Percentiles rank a stretch among this genome's conserved stretches.
phyloP scores from a whole-genome alignment of 1,140 invertebrate species.

The Araneus ventricosus region DNA sequence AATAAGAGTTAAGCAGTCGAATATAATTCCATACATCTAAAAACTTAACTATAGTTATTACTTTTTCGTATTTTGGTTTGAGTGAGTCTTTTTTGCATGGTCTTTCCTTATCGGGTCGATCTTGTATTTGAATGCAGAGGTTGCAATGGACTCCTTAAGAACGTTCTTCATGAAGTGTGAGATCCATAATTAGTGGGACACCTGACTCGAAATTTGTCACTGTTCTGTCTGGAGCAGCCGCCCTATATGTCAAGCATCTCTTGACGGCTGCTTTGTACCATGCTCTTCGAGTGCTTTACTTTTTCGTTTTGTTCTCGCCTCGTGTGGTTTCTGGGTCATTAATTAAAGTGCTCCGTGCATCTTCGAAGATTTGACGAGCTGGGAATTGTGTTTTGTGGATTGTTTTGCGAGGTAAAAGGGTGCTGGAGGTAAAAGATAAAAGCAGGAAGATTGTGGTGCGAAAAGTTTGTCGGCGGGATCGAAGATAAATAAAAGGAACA shows the following conservation, averaged over 20 bases:
- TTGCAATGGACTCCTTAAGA: slow-evolving; percentile 9
- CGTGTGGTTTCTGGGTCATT: neutral
- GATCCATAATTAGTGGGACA: slow-evolving; percentile 42
- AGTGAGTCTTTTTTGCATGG: too few relatives aligned
- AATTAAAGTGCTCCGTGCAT: neutral
- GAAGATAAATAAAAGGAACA: neutral
- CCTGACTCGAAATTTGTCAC: slow-evolving; percentile 57
- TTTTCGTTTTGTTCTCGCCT: neutral
- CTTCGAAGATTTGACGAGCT: neutral
- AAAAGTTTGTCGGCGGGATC: neutral
- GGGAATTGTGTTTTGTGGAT: neutral
- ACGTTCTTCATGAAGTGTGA: neutral
- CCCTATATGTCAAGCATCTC: slow-evolving; percentile 22
- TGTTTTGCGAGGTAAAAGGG: neutral
- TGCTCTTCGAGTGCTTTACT: neutral
- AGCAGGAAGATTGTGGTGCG: neutral
- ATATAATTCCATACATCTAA: too few relatives aligned
- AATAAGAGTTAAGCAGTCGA: too few relatives aligned
- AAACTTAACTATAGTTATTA: too few relatives aligned
- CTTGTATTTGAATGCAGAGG: neutral
- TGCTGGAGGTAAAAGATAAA: neutral
- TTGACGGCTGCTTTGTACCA: neutral
- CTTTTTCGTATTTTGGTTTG: too few relatives aligned
- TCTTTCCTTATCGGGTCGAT: neutral
- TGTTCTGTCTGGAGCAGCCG: slow-evolving; percentile 34